phyloP scores from a whole-genome alignment of 2,888 invertebrate genomes.

The Campoletis raptor region DNA sequence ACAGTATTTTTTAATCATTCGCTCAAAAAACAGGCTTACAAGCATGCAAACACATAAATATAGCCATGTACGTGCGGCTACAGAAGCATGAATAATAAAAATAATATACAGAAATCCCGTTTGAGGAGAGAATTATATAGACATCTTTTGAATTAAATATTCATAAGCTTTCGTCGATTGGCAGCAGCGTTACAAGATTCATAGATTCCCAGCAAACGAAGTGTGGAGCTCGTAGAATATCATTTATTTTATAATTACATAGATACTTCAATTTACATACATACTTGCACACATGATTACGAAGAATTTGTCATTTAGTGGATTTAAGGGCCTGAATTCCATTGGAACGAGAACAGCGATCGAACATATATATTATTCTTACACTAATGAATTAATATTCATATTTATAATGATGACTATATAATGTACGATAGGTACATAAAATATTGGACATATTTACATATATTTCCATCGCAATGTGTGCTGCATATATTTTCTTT shows the following conservation, averaged over 20 bases:
- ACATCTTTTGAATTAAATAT: conserved; percentile 64
- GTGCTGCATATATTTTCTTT: background rate
- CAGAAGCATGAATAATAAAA: conserved; percentile 41
- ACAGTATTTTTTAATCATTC: conserved; percentile 28
- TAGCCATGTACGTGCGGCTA: background rate
- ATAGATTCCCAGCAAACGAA: conserved; percentile 45
- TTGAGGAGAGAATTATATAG: conserved; percentile 52
- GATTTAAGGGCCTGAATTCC: conserved; percentile 31
- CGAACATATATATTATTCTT: conserved; percentile 46
- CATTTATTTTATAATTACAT: conserved; percentile 18
- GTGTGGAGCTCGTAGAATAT: conserved; percentile 36
- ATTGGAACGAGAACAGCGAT: conserved; percentile 42
- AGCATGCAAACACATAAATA: background rate
- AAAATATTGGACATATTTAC: background rate
- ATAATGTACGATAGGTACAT: background rate
- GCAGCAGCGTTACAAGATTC: conserved; percentile 42
- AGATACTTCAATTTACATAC: background rate
- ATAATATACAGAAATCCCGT: conserved; percentile 39
- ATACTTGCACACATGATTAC: background rate
- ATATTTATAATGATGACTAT: background rate
- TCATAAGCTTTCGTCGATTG: conserved; percentile 66
- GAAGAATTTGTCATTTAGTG: conserved; percentile 21
- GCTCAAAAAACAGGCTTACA: background rate
- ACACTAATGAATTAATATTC: background rate
- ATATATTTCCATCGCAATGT: background rate